Percentiles rank a stretch among this genome's conserved stretches.
phyloP scores from a whole-genome alignment of 2,113 vertebrate genomes.

The Carettochelys insculpta region DNA sequence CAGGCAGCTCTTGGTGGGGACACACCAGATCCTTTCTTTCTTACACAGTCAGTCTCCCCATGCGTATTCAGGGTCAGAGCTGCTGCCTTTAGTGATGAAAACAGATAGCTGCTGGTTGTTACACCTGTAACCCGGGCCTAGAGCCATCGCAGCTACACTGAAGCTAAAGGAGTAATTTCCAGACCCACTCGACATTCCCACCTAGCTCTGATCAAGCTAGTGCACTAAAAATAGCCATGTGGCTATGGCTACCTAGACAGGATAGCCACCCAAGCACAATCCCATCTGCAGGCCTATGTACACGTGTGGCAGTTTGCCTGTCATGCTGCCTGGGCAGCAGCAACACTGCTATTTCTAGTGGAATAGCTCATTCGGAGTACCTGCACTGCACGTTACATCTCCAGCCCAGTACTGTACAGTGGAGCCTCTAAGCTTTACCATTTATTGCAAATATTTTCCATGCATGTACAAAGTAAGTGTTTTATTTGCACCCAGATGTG shows the following conservation, averaged over 20 bases:
- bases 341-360: not conserved
- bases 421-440: no score
- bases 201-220: not conserved
- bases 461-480: no score
- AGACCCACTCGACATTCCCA: not conserved
- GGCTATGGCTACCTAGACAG: not conserved
- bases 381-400: no score
- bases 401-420: no score
- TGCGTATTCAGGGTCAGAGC: not conserved
- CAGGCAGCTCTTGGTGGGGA: not conserved
- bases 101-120: not conserved
- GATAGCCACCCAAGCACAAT: not conserved
- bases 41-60: not conserved
- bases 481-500: no score
- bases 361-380: not conserved
- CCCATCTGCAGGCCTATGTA: not conserved
- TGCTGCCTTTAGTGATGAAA: not conserved
- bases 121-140: not conserved
- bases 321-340: not conserved
- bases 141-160: not conserved
- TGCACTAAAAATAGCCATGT: not conserved
- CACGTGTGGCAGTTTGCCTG: not conserved
- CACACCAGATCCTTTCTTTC: not conserved
- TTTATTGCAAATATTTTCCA: no score
- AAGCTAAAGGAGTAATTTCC: not conserved